Conservation (phyloP, 2,888 invertebrate species). For the Synergus japonicus region DNA sequence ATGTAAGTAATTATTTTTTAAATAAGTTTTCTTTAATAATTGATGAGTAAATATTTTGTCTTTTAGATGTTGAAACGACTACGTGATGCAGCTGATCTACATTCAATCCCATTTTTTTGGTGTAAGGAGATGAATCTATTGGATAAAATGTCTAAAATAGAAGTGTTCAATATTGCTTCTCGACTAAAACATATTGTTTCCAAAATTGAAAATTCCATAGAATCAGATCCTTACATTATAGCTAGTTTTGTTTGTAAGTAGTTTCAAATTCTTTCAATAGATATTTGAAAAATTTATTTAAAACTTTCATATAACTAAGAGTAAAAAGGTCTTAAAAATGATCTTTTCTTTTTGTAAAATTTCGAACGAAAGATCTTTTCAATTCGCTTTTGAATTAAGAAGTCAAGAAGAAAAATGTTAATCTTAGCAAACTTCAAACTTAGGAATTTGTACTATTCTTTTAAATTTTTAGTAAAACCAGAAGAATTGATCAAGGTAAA, state of each 20-base stretch:
- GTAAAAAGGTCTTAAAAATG: too few relatives aligned
- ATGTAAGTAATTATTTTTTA: constrained; percentile 55
- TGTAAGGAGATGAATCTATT: constrained; percentile 78
- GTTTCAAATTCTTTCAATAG: not conserved
- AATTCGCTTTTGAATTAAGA: too few relatives aligned
- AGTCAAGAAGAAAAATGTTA: not conserved
- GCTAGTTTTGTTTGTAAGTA: constrained; percentile 69
- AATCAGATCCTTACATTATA: constrained; percentile 57
- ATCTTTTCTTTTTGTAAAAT: too few relatives aligned
- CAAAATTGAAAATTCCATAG: constrained; percentile 53
- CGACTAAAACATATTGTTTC: constrained; percentile 56
- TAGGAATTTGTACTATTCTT: not conserved
- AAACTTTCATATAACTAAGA: not conserved
- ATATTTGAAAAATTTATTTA: not conserved
- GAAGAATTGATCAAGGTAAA: not conserved
- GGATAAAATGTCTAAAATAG: constrained; percentile 15
- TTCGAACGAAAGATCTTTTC: too few relatives aligned
- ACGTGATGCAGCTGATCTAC: constrained; percentile 66
- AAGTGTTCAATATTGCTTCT: constrained; percentile 49
- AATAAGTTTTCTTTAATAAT: not conserved
- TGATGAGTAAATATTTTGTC: not conserved
- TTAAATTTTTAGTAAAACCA: constrained; percentile 22
- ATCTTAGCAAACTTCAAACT: not conserved
- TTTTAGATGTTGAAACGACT: constrained; percentile 76
- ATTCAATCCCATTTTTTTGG: constrained; percentile 79